Evolutionary conservation across 2,888 invertebrate genomes (phyloP), one percentile per base, ranked within the genome.

Genomic region (Malthinus seriepunctatus): DNA sequence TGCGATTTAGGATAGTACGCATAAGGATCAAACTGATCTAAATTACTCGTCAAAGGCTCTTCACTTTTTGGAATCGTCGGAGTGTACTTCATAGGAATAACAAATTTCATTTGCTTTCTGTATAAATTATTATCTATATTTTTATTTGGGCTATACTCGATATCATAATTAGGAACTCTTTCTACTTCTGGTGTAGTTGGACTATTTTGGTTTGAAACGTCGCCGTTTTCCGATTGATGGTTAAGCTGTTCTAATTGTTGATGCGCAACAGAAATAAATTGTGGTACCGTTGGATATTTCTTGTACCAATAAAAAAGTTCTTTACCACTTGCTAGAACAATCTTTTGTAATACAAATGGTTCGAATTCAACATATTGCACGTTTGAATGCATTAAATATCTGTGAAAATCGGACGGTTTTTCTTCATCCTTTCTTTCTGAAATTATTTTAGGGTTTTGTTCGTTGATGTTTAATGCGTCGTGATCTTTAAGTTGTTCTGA

Each of bases 341-440:
- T 76, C 68, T 76, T 77, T 61, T 78, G 78, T 42, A 77, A 65
- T 23, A 77, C 73, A n/a, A 77, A 72, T 3, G 79, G 78, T 63
- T 78, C 77, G n/a, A 76, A 66, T 56, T 75, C 72, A 10, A 77
- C 75, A 55, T 73, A 76, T 65, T 73, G 74, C 6, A 75, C 65
- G 48, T 63, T 70, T 57, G 42, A 66, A 56, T 46, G 58, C 5
- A 42, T 15, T 15, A 42, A 42, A 11, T 15, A 15, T 2, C 12
- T 32, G n/a, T 45, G 45, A 9, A 32, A 32, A 8, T 42, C 15
- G 1, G 9, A 1, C 6, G 10, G 14, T n/a, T 15, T 15, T 42
- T 42, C 39, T 15, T 2, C 39, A 15, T 42, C 15, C 1, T 14
- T 9, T 42, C 23, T 51, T 42, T 44, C 23, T 15, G 38, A 48